phyloP scores from a whole-genome alignment of 2,797 vertebrate species.

The Enteromius fasciolatus region DNA sequence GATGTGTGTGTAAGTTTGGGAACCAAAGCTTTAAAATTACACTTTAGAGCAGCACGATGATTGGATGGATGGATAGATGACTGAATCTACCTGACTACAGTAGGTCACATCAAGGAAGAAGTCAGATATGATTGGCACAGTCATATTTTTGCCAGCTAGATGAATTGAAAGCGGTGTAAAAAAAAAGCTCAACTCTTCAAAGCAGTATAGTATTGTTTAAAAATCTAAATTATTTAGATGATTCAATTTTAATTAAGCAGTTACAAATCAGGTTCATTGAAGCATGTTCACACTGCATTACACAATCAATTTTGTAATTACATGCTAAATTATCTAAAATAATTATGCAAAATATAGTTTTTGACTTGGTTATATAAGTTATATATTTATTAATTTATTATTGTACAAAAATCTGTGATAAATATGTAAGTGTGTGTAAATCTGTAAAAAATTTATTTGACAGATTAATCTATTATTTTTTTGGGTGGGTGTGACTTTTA shows the following conservation, averaged over 20 bases:
- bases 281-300: neutral
- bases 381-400: too few species aligned
- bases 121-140: neutral
- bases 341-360: neutral
- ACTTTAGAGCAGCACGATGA: slow-evolving; percentile 4
- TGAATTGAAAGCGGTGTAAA: neutral
- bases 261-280: neutral
- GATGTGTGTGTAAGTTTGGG: slow-evolving; percentile 57
- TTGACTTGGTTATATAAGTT: too few species aligned
- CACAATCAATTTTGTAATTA: neutral
- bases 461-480: neutral
- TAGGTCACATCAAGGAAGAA: neutral
- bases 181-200: neutral
- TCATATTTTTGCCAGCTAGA: neutral
- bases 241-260: neutral
- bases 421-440: too few species aligned
- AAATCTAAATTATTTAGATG: neutral
- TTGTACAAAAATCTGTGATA: too few species aligned
- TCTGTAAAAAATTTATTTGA: neutral
- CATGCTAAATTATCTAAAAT: neutral
- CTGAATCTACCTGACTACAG: slow-evolving; percentile 11
- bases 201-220: too few species aligned
- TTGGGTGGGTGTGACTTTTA: neutral
- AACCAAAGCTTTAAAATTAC: slow-evolving; percentile 49
- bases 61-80: neutral